Base-by-base conservation (phyloP, 37 sponge, comb jelly and placozoan species). In the Tethya wilhelma region DNA sequence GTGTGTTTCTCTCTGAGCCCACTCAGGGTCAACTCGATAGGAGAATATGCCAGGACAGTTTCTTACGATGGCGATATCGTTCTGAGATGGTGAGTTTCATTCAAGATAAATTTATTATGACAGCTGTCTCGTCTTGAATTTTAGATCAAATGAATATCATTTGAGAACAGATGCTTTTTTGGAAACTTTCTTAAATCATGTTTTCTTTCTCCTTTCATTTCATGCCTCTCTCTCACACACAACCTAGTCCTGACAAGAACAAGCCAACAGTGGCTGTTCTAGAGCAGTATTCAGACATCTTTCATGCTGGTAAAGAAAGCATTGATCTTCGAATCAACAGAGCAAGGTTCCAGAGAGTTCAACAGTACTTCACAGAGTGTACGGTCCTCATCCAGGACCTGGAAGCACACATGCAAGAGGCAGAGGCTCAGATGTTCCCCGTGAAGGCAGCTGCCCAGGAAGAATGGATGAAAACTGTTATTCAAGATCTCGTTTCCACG, bases 81-180 rank as follows among this genome's bases (percentile, higher is more conserved):
- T 2, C 59, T 87, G 33, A 80, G 77, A 80, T 87, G 88, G 88
- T 87, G 28, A 87, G 88, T 72, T 32, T 65, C 33, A 14, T 49
- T 14, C 14, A 49, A 19, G 53, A 49, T 19, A 19, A 49, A 49
- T 49, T 49, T 49, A 49, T 19, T 49, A 49, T 75, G 62, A 31
- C 38, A 20, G 23, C 76, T 44, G 25, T 41, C 5, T n/a, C 40
- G 53, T 26, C 7, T 62, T 8, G 26, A 62, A 62, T 62, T 25
- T 62, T 14, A 23, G 9, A 25, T 62, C 28, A 25, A 49, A 19
- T 19, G 14, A 49, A 49, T 49, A 19, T 49, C 14, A 49, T 14
- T 19, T 14, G 14, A 9, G 14, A 9, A 49, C 53, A 49, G 14
- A 49, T n/a, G n/a, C n/a, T n/a, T n/a, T n/a, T n/a, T n/a, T n/a